Conservation (phyloP, 2,113 vertebrate genomes). For the Lipophrys pholis region DNA sequence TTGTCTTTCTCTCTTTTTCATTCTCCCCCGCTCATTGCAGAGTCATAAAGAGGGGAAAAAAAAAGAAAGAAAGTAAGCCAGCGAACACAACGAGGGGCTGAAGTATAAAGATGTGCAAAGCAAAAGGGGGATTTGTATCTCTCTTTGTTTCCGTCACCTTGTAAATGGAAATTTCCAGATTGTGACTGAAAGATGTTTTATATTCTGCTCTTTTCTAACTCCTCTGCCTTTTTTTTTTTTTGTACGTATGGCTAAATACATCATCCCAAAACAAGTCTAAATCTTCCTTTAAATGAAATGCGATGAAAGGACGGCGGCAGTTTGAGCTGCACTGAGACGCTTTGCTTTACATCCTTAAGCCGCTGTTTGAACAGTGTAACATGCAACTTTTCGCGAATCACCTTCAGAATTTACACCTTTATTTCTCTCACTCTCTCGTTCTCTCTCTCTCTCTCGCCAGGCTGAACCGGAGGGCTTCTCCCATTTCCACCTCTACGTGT, state of each 20-base stretch:
- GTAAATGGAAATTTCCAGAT: slow-evolving; percentile 49
- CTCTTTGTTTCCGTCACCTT: slow-evolving; percentile 25
- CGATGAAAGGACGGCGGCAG: slow-evolving; percentile 6
- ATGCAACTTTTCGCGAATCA: slow-evolving; percentile 14
- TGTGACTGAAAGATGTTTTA: slow-evolving; percentile 29
- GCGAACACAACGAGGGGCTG: slow-evolving; percentile 46
- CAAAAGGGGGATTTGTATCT: slow-evolving; percentile 48
- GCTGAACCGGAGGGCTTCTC: slow-evolving; percentile 98
- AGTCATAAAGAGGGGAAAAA: slow-evolving; percentile 30
- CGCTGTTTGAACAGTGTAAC: background rate
- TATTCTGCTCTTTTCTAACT: background rate
- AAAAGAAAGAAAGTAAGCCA: slow-evolving; percentile 42
- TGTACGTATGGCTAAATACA: slow-evolving; percentile 3
- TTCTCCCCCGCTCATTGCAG: slow-evolving; percentile 42
- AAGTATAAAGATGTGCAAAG: slow-evolving; percentile 47
- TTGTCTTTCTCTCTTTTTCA: slow-evolving; percentile 57
- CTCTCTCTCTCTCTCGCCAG: slow-evolving; percentile 71
- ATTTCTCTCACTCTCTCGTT: background rate
- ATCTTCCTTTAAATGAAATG: slow-evolving; percentile 27
- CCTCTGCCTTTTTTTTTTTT: slow-evolving; percentile 3
- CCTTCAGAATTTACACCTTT: background rate
- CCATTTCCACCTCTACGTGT: slow-evolving; percentile 97
- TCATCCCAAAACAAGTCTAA: slow-evolving; percentile 10
- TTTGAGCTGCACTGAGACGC: background rate
- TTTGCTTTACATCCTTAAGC: background rate